Evolutionary conservation across 2,888 invertebrate species (phyloP), one percentile per base, ranked within the genome.

Genomic region (Agrotis ipsilon): DNA sequence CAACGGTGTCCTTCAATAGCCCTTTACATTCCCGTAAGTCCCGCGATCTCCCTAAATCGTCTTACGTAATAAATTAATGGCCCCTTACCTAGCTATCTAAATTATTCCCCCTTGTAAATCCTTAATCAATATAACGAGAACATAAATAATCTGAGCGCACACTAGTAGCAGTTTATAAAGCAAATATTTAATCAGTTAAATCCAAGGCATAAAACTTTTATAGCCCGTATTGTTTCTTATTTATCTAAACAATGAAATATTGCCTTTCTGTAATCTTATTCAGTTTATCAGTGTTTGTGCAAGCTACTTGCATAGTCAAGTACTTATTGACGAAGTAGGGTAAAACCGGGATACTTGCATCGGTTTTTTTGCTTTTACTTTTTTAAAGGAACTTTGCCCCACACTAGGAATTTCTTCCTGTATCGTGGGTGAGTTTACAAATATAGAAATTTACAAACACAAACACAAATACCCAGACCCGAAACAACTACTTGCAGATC

Each of bases 261-360:
- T 72, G 11, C 48, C 24, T 67, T 27, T 64, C 52, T 54, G 46
- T 64, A 57, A 63, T 59, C 55, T 60, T 32, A 19, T 43, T n/a
- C 27, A 43, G 16, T 59, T 48, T 78, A 73, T 78, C 78, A 55
- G 52, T 82, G 21, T 82, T 82, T 82, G 52, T 55, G 19, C 1
- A 49, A 39, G 82, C 80, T 82, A 73, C 80, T 72, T 72, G 63
- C 57, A 55, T 19, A 54, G 27, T 52, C 13, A 18, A 27, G 39
- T 51, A 75, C 49, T 19, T 55, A 49, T 18, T 9, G 43, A 21
- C 39, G 11, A 39, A 39, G 39, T 39, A 32, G 32, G 7, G 32
- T 7, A 32, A 32, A 32, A 32, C 32, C 32, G 32, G 32, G 32
- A n/a, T n/a, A n/a, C n/a, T n/a, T n/a, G n/a, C n/a, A n/a, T n/a